phyloP scores from a whole-genome alignment of 2,113 vertebrate species.

The Macroglossus sobrinus region DNA sequence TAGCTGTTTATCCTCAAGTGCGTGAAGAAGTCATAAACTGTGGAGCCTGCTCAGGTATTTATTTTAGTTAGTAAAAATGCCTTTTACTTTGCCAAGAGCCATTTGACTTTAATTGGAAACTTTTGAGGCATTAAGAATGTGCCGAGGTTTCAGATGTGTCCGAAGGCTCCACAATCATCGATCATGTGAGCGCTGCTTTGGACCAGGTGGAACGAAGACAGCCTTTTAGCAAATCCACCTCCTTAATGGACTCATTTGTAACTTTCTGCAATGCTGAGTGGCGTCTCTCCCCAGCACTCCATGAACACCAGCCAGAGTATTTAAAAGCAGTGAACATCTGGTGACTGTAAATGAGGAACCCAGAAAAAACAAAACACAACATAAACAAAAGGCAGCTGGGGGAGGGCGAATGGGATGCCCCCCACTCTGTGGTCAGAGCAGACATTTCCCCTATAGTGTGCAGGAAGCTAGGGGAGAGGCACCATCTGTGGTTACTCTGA shows the following conservation, averaged over 20 bases:
- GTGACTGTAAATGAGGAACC: slow-evolving; percentile 53
- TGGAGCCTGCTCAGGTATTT: slow-evolving; percentile 72
- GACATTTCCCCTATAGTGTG: background rate
- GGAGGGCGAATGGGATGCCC: background rate
- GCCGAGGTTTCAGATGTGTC: slow-evolving; percentile 34
- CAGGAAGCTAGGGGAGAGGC: background rate
- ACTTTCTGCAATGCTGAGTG: slow-evolving; percentile 14
- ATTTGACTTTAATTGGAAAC: slow-evolving; percentile 79
- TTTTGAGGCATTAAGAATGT: slow-evolving; percentile 72
- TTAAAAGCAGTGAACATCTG: slow-evolving; percentile 63
- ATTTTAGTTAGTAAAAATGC: slow-evolving; percentile 76
- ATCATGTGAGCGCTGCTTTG: slow-evolving; percentile 56
- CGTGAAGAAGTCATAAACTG: slow-evolving; percentile 57
- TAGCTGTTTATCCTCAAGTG: slow-evolving; percentile 63
- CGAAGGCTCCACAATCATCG: slow-evolving; percentile 59
- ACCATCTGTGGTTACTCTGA: background rate
- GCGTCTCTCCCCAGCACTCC: background rate
- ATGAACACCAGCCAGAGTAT: slow-evolving; percentile 16
- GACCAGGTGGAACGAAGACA: slow-evolving; percentile 71
- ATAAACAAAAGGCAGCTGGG: slow-evolving; percentile 41
- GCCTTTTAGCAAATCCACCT: slow-evolving; percentile 71
- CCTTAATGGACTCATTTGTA: slow-evolving; percentile 78
- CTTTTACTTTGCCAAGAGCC: slow-evolving; percentile 69
- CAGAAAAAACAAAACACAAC: slow-evolving; percentile 48
- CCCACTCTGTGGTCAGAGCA: background rate